phyloP scores from a whole-genome alignment of 2,113 vertebrate genomes.

The Anoplopoma fimbria region DNA sequence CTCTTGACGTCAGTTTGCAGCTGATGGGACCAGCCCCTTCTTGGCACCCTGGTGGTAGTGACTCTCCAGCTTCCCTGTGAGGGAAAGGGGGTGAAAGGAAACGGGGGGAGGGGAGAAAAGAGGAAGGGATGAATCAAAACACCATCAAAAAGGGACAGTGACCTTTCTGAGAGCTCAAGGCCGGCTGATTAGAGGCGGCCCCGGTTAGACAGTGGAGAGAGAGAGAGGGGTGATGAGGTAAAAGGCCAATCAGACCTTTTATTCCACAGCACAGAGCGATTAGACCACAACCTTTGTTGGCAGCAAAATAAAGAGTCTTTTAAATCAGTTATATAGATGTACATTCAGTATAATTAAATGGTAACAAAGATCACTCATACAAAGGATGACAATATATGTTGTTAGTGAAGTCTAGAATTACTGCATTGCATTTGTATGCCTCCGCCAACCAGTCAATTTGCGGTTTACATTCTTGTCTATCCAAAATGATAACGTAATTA shows the following conservation, averaged over 20 bases:
- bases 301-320: slow-evolving; percentile 38
- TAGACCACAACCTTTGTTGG: slow-evolving; percentile 49
- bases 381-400: background rate
- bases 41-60: slow-evolving; percentile 96
- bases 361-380: background rate
- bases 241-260: slow-evolving; percentile 65
- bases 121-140: slow-evolving; percentile 81
- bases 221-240: slow-evolving; percentile 34
- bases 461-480: background rate
- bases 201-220: slow-evolving; percentile 37
- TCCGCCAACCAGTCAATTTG: background rate
- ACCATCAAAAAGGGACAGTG: slow-evolving; percentile 83
- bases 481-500: background rate
- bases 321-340: slow-evolving; percentile 29
- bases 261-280: slow-evolving; percentile 49
- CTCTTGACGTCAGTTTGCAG: slow-evolving; percentile 73
- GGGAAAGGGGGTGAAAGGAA: slow-evolving; percentile 52
- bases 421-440: background rate
- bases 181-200: slow-evolving; percentile 77
- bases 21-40: slow-evolving; percentile 92
- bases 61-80: slow-evolving; percentile 94
- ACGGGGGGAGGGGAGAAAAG: slow-evolving; percentile 59
- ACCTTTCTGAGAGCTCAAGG: slow-evolving; percentile 81
- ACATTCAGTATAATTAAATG: slow-evolving; percentile 8
- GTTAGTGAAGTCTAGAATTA: background rate